Evolutionary conservation across 2,113 vertebrate species (phyloP).

Genomic region (Loxodonta africana): DNA sequence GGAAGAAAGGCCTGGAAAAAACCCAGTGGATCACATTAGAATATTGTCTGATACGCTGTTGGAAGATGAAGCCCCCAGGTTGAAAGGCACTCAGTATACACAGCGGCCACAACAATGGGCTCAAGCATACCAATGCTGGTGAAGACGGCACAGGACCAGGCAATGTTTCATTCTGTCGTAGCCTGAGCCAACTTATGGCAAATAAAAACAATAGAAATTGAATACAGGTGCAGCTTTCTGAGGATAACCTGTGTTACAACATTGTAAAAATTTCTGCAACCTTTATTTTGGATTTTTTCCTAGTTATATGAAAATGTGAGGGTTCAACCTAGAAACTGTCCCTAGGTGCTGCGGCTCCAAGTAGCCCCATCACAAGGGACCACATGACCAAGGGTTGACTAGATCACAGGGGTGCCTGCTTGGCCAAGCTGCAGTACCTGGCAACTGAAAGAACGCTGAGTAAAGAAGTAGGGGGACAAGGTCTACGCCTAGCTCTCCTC

Average conservation of each 20-base stretch:
- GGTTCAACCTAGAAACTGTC: background rate
- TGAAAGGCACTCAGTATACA: background rate
- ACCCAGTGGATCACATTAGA: background rate
- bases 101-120: background rate
- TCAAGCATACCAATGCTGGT: background rate
- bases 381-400: background rate
- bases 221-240: background rate
- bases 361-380: background rate
- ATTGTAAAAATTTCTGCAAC: background rate
- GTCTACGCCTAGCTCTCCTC: background rate
- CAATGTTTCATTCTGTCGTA: too few relatives aligned
- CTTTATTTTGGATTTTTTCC: conserved; percentile 17
- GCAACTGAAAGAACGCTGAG: background rate
- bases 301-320: background rate
- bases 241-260: background rate
- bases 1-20: background rate
- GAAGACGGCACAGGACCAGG: background rate
- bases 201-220: background rate
- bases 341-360: background rate
- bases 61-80: background rate
- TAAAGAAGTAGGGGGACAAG: background rate
- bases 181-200: too few relatives aligned
- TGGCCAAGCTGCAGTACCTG: background rate
- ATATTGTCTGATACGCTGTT: background rate
- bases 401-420: background rate